Evolutionary conservation across 1,140 invertebrate species (phyloP), one percentile per base, ranked within the genome.

Genomic region (Pemphigus obesinymphae): DNA sequence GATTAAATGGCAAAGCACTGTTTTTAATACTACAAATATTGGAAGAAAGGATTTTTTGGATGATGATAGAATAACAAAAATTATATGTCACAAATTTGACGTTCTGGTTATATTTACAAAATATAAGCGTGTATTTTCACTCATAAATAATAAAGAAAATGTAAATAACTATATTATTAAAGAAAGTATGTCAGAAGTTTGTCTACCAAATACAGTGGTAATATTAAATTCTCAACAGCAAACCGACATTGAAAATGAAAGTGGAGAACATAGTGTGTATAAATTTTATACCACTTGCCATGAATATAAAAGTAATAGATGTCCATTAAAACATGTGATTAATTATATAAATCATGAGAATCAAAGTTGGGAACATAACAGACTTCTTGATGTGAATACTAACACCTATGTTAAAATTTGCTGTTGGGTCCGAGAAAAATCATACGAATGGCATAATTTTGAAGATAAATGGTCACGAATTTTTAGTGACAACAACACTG

Each of bases 381-480:
- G 40, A n/a, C 76, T 80, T 61, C 15, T 80, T n/a, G 55, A 61
- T 80, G 55, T 80, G 23, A 26, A 80, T 20, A 29, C 20, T 3
- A 63, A 63, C n/a, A 0, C 11, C 17, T 20, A 45, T 80, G 17
- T 8, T 5, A 40, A 40, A 20, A 1, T 11, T 31, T 80, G 76
- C 10, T 80, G 76, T 43, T 80, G 55, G 53, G 37, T 80, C 8
- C 55, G 76, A 43, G 34, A 80, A 63, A 26, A 20, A 26, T 63
- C 55, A n/a, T 63, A 43, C 7, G 76, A 58, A 43, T 80, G 55
- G 53, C 23, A 61, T 80, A 45, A 55, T 11, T 7, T 45, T 78
- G 0, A 0, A 40, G 8, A 8, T 8, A 45, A 11, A 45, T 11
- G 13, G 4, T 45, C 10, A 45, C 20, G 4, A 26, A 8, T 13